A percentile compares a stretch with the other conserved stretches of the same genome.
Evolutionary conservation across 1,140 invertebrate genomes (phyloP).

Genomic region (Steinernema khuongi): DNA sequence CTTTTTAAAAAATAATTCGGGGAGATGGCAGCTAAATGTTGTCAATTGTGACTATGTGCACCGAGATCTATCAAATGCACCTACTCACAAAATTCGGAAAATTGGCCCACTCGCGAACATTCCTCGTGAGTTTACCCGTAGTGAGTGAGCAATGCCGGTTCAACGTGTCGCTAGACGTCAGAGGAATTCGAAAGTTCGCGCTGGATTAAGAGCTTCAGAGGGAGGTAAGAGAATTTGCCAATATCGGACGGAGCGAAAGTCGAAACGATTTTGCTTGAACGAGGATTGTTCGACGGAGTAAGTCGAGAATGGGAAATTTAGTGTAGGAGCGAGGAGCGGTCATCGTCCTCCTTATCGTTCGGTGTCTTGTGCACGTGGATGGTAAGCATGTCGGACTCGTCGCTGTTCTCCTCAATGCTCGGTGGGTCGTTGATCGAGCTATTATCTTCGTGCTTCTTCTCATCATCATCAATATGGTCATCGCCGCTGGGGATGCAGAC

Average conservation of each 20-base stretch:
- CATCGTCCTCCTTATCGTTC: constrained; percentile 2
- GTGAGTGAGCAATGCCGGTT: not conserved
- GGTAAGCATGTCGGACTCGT: constrained; percentile 8
- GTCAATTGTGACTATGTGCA: no score
- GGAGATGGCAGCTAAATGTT: no score
- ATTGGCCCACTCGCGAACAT: no score
- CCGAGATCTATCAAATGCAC: no score
- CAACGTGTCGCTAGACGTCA: not conserved
- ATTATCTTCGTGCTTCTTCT: not conserved
- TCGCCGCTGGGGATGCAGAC: not conserved
- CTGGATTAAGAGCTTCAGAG: not conserved
- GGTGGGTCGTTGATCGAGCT: not conserved
- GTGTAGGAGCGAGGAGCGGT: not conserved
- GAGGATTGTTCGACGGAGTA: not conserved
- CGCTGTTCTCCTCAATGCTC: not conserved
- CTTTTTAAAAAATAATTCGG: no score
- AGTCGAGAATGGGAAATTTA: not conserved
- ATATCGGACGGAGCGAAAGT: not conserved
- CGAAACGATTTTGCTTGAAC: not conserved
- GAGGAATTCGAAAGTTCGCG: not conserved
- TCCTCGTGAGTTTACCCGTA: constrained; percentile 10
- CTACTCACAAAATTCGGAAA: no score
- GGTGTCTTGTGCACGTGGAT: not conserved
- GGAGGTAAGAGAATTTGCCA: not conserved
- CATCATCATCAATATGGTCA: not conserved